Percentiles rank a stretch among this genome's conserved stretches.
Evolutionary conservation across 1,140 invertebrate species (phyloP).

Genomic region (Leptopilina clavipes): DNA sequence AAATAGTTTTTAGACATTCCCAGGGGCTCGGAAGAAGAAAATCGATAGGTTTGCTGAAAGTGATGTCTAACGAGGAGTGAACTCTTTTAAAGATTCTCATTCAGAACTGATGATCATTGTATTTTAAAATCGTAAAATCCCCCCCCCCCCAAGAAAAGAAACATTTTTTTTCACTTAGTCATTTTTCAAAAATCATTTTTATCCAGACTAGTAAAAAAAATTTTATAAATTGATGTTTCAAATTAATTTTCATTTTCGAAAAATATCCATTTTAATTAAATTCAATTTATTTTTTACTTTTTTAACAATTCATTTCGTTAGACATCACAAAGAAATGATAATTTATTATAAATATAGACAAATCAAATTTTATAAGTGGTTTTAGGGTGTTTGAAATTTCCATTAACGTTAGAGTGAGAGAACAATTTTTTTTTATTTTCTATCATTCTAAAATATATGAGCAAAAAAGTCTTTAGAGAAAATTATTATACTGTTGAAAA

Average conservation of each 20-base stretch:
- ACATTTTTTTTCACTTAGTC: too few relatives aligned
- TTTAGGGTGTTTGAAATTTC: background rate
- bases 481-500: background rate
- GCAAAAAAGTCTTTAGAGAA: background rate
- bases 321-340: background rate
- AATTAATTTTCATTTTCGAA: too few relatives aligned
- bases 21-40: slow-evolving; percentile 34
- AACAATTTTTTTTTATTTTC: background rate
- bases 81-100: background rate
- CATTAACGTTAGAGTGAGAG: background rate
- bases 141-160: too few relatives aligned
- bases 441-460: background rate
- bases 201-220: too few relatives aligned
- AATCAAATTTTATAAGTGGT: background rate
- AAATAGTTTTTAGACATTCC: slow-evolving; percentile 38
- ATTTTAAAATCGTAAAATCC: too few relatives aligned
- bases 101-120: background rate
- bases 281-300: too few relatives aligned
- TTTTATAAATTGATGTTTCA: too few relatives aligned
- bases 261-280: too few relatives aligned
- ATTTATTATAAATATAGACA: background rate
- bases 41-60: slow-evolving; percentile 21
- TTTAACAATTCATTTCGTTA: background rate
- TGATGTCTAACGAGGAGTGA: background rate
- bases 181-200: too few relatives aligned